phyloP scores from a whole-genome alignment of 2,888 invertebrate genomes.

The Rhagonycha fulva region DNA sequence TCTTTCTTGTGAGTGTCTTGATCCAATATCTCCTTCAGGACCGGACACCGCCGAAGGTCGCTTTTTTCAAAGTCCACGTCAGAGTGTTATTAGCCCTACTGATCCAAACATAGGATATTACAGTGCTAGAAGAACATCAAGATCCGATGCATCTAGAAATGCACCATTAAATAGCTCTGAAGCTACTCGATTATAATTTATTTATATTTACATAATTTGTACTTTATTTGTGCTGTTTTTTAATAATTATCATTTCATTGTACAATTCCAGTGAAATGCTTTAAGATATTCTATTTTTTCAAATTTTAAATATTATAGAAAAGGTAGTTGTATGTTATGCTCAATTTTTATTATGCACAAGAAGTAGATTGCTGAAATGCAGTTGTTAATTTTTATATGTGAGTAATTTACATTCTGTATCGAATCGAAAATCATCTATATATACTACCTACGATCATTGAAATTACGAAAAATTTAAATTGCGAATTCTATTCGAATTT shows the following conservation, averaged over 20 bases:
- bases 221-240: background rate
- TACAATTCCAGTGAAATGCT: background rate
- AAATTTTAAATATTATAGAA: background rate
- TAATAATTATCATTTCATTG: background rate
- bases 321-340: background rate
- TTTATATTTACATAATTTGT: background rate
- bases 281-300: background rate
- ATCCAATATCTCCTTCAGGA: constrained; percentile 42
- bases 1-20: constrained; percentile 74
- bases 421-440: background rate
- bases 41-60: constrained; percentile 45
- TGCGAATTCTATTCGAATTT: too few relatives aligned
- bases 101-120: constrained; percentile 55
- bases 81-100: constrained; percentile 52
- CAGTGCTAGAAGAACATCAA: constrained; percentile 54
- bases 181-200: constrained; percentile 68
- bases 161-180: constrained; percentile 65
- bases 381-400: background rate
- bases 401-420: background rate
- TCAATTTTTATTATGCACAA: background rate
- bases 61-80: constrained; percentile 52
- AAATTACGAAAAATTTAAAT: too few relatives aligned
- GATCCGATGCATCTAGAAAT: constrained; percentile 54
- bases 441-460: too few relatives aligned
- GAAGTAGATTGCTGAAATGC: background rate